Conservation (phyloP, 2,113 vertebrate genomes). For the Malurus elegans region DNA sequence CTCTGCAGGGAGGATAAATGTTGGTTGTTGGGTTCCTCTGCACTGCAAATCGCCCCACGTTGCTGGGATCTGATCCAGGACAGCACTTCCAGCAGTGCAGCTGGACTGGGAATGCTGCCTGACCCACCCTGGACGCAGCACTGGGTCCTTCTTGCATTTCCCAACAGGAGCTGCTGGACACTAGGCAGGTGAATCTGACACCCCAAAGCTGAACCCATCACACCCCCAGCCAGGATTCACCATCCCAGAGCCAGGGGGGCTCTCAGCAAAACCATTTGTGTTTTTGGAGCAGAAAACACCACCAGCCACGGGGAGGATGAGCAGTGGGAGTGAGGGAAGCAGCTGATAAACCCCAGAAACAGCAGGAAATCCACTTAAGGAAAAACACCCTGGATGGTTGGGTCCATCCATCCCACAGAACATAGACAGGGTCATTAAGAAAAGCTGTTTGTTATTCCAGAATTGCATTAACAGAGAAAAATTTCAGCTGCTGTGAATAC, state of each 20-base stretch:
- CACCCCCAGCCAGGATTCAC: background rate
- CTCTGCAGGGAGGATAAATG: slow-evolving; percentile 73
- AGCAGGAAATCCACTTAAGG: background rate
- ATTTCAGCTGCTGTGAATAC: background rate
- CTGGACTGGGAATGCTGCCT: background rate
- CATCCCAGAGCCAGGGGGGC: background rate
- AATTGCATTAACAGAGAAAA: background rate
- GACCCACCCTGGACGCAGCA: background rate
- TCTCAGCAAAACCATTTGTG: background rate
- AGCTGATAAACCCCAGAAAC: background rate
- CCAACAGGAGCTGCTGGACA: background rate
- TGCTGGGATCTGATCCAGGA: background rate
- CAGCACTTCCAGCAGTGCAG: background rate
- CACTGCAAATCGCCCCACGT: fast-evolving
- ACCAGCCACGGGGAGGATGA: background rate
- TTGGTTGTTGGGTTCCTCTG: background rate
- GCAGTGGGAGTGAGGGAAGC: background rate
- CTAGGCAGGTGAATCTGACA: background rate
- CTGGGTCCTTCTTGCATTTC: background rate
- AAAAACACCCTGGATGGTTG: background rate
- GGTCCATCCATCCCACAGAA: background rate
- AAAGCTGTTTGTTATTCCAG: background rate
- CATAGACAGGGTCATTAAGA: background rate
- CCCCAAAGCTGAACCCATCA: background rate
- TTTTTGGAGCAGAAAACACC: background rate